These are phyloP conservation scores for Trichechus manatus DNA, from an alignment of 2,113 vertebrate genomes.

Conservation along the genomic window DNA sequence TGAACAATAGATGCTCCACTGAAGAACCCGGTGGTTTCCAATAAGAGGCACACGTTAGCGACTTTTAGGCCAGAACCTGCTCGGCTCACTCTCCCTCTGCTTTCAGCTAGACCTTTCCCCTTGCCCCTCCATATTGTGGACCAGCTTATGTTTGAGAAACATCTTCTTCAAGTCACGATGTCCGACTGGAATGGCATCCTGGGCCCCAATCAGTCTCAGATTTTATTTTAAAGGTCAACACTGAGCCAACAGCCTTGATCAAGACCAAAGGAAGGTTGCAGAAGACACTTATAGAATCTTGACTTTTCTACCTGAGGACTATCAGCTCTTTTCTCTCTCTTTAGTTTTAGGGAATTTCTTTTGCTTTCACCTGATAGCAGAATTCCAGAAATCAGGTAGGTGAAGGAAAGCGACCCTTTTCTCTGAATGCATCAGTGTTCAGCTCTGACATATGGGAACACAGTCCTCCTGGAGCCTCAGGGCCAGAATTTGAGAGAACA, in stretches of 20 bases:
- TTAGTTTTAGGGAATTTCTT: background rate
- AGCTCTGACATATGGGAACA: background rate
- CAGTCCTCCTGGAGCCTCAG: rapidly evolving
- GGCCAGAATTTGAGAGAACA: background rate
- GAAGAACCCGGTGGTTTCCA: background rate
- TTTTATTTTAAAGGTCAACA: background rate
- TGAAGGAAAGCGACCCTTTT: background rate
- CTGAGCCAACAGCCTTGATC: background rate
- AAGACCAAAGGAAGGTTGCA: background rate
- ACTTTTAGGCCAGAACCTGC: background rate
- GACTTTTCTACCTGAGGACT: background rate
- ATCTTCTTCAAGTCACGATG: background rate
- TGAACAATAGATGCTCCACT: rapidly evolving
- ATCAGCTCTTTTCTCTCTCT: background rate
- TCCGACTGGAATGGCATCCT: background rate
- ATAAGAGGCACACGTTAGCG: rapidly evolving
- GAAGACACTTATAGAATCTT: background rate
- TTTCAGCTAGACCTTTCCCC: background rate
- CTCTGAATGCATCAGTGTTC: background rate
- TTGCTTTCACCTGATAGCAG: background rate
- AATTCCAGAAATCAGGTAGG: background rate
- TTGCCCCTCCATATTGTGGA: background rate
- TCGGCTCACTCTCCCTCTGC: background rate
- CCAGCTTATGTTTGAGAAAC: background rate
- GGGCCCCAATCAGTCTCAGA: background rate